Conservation (phyloP, 2,113 vertebrate species). For the Nansenia antarctica region DNA sequence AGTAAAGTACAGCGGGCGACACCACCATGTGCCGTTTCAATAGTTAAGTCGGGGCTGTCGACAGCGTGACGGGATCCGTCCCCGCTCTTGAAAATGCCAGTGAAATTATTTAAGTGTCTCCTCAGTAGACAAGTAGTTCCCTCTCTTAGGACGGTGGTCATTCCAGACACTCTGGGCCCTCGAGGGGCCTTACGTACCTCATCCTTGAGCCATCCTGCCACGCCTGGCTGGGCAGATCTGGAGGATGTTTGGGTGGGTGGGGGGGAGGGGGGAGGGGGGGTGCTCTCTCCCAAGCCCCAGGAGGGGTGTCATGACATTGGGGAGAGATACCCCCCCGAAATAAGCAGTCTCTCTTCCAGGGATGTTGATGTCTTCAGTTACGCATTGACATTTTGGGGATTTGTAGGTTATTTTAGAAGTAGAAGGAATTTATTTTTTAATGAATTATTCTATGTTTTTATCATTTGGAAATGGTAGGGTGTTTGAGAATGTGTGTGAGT, state of each 20-base stretch:
- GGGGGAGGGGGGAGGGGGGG: neutral
- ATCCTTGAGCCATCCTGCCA: neutral
- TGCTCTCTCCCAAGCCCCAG: slow-evolving; percentile 16
- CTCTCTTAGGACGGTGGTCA: slow-evolving; percentile 5
- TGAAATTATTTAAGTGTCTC: neutral
- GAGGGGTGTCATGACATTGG: slow-evolving; percentile 29
- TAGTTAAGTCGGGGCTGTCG: too few species aligned
- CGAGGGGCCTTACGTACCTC: slow-evolving; percentile 8
- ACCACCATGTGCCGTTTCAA: too few species aligned
- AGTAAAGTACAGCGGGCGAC: too few species aligned
- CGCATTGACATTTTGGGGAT: neutral
- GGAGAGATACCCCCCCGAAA: neutral
- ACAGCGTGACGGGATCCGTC: neutral
- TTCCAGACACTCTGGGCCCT: slow-evolving; percentile 27
- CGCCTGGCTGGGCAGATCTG: slow-evolving; percentile 42
- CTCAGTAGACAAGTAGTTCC: slow-evolving; percentile 4
- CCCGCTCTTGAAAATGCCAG: neutral
- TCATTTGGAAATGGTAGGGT: too few species aligned
- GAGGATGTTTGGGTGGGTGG: slow-evolving; percentile 6
- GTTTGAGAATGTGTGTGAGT: slow-evolving; percentile 18
- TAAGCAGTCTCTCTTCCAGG: neutral
- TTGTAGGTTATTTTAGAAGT: neutral
- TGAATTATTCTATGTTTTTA: neutral
- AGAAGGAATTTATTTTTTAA: neutral
- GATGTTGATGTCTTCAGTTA: neutral